Evolutionary conservation across 2,888 invertebrate genomes (phyloP).

Genomic region (Subacronicta megacephala): DNA sequence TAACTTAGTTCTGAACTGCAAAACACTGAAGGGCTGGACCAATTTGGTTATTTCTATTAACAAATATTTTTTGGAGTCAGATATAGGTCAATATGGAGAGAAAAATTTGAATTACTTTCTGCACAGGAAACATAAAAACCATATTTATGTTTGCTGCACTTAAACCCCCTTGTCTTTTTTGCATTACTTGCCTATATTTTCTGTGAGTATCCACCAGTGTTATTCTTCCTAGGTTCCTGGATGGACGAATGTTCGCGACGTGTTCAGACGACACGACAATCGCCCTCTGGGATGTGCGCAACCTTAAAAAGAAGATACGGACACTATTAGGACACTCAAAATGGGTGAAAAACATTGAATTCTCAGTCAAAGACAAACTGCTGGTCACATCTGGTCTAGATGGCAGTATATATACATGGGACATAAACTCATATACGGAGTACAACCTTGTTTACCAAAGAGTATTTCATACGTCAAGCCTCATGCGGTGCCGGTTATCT

Average conservation of each 20-base stretch:
- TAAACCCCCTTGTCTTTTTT: too few relatives aligned
- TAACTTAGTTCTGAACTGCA: too few relatives aligned
- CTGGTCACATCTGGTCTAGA: conserved; percentile 98
- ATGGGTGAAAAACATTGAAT: conserved; percentile 99
- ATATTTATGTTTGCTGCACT: too few relatives aligned
- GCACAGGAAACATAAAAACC: too few relatives aligned
- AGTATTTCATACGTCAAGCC: conserved; percentile 95
- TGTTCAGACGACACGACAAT: conserved; percentile 98
- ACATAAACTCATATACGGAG: conserved; percentile 96
- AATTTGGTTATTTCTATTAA: too few relatives aligned
- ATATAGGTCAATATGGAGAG: too few relatives aligned
- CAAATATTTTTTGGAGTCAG: too few relatives aligned
- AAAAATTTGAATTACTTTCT: too few relatives aligned
- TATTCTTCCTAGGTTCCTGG: conserved; percentile 94
- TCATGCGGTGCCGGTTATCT: conserved; percentile 96
- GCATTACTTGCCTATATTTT: too few relatives aligned
- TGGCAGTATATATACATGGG: conserved; percentile 98
- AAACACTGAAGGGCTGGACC: too few relatives aligned
- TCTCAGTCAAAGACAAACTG: conserved; percentile 94
- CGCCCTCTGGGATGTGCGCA: conserved; percentile 97
- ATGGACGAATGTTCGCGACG: conserved; percentile 96
- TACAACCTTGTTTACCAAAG: conserved; percentile 93
- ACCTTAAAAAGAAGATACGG: conserved; percentile 93
- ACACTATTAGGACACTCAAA: conserved; percentile 96
- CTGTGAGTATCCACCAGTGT: too few relatives aligned